Evolutionary conservation across 1,140 invertebrate genomes (phyloP).

Genomic region (Laodelphax striatellus): DNA sequence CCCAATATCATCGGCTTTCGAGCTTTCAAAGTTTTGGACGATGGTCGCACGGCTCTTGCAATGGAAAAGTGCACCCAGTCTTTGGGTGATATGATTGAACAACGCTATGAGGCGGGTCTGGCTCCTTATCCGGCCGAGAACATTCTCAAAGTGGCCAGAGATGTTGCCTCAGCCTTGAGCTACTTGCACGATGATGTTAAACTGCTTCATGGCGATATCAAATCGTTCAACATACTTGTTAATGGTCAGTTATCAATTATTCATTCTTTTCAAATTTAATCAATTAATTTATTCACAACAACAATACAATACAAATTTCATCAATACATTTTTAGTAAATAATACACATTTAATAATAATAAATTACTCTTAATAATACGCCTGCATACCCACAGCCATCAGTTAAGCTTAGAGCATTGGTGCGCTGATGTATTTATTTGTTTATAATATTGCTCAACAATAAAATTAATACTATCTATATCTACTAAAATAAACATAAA

Average conservation of each 20-base stretch:
- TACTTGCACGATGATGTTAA: constrained; percentile 63
- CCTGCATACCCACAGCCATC: no score
- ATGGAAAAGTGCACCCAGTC: constrained; percentile 40
- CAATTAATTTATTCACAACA: no score
- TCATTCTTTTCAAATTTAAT: background rate
- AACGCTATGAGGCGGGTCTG: constrained; percentile 41
- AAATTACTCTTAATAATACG: no score
- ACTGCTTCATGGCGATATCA: constrained; percentile 72
- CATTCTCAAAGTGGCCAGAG: constrained; percentile 47
- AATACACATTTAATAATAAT: no score
- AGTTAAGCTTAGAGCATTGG: no score
- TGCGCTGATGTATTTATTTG: no score
- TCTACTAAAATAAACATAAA: no score
- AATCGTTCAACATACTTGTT: constrained; percentile 67
- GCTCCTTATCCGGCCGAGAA: constrained; percentile 46
- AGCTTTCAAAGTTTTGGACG: constrained; percentile 44
- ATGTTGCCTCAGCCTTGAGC: constrained; percentile 57
- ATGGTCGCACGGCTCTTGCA: constrained; percentile 34
- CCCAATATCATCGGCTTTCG: constrained; percentile 76
- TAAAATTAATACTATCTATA: no score
- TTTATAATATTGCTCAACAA: no score
- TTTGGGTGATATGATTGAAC: constrained; percentile 54
- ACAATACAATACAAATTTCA: no score
- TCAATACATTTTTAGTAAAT: no score
- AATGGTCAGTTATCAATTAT: constrained; percentile 21